Evolutionary conservation across 2,888 invertebrate genomes (phyloP), one percentile per base, ranked within the genome.

Genomic region (Polymixis flavicincta): DNA sequence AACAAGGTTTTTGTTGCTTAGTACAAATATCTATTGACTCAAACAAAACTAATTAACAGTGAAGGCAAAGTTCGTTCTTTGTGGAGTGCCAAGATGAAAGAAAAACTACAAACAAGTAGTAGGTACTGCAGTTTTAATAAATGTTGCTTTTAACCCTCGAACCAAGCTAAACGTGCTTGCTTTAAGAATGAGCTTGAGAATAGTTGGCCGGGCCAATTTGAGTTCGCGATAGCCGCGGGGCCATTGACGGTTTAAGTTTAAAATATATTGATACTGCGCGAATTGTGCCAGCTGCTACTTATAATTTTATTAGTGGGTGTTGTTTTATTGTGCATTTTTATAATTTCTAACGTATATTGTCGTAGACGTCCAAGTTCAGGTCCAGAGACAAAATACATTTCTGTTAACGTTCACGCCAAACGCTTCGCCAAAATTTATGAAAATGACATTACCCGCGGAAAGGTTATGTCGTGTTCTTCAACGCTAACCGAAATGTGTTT

Each of bases 111-210:
- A 82, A 82, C 74, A 83, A 72, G 80, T 72, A 60, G 66, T 45
- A 45, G 13, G 42, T 70, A 70, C 66, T 67, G 71, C 69, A 76
- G 48, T 80, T 82, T 83, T 82, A 80, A 82, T 82, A 82, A 83
- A 82, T 83, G 82, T 82, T 80, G 69, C 83, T 71, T 65, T 82
- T 82, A 82, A 71, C 82, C 69, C 61, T n/a, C 74, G 32, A 82
- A 57, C 60, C 54, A 67, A 74, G 83, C 83, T 66, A 70, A 75
- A 80, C 82, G 82, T 82, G 82, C 61, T 63, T 61, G 76, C 61
- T 69, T 80, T 82, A 76, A 67, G 83, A 82, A 82, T 70, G 61
- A 83, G 80, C 59, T 80, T 8, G 22, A 19, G 52, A 75, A 72
- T 80, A 80, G 71, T 83, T 82, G 59, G 78, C 63, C 22, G 25